phyloP scores from a whole-genome alignment of 1,140 invertebrate genomes.

The Proctacanthus coquilletti region DNA sequence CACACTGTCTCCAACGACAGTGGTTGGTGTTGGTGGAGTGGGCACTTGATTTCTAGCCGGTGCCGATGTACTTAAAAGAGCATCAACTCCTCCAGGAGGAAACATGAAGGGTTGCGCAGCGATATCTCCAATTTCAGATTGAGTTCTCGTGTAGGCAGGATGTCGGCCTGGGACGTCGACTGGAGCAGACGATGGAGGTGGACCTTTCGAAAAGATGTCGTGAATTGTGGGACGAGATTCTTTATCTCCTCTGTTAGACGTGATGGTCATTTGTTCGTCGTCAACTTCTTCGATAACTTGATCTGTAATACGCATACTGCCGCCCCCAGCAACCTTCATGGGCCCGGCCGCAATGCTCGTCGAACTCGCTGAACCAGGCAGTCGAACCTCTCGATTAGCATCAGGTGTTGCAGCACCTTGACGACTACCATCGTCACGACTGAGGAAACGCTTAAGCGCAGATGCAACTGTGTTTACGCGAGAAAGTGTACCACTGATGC shows the following conservation, averaged over 20 bases:
- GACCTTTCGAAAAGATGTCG: constrained; percentile 36
- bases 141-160: constrained; percentile 16
- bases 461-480: constrained; percentile 57
- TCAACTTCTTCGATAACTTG: constrained; percentile 70
- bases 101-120: constrained; percentile 11
- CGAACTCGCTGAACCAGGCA: constrained; percentile 21
- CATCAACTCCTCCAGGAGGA: constrained; percentile 21
- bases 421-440: constrained; percentile 43
- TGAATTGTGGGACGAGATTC: constrained; percentile 38
- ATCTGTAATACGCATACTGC: constrained; percentile 54
- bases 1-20: constrained; percentile 20
- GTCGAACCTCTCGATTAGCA: constrained; percentile 17
- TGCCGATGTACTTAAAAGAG: constrained; percentile 21
- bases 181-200: constrained; percentile 20
- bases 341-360: constrained; percentile 17
- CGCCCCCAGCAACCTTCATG: constrained; percentile 16
- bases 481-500: constrained; percentile 43
- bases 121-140: constrained; percentile 16
- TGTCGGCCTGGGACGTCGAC: constrained; percentile 29
- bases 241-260: constrained; percentile 43
- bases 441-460: constrained; percentile 57
- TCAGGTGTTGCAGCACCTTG: constrained; percentile 21
- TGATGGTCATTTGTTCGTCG: constrained; percentile 64
- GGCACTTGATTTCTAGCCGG: constrained; percentile 16
- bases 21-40: constrained; percentile 17